Evolutionary conservation across 2,113 vertebrate genomes (phyloP).

Genomic region (Actenoides lindsayi): DNA sequence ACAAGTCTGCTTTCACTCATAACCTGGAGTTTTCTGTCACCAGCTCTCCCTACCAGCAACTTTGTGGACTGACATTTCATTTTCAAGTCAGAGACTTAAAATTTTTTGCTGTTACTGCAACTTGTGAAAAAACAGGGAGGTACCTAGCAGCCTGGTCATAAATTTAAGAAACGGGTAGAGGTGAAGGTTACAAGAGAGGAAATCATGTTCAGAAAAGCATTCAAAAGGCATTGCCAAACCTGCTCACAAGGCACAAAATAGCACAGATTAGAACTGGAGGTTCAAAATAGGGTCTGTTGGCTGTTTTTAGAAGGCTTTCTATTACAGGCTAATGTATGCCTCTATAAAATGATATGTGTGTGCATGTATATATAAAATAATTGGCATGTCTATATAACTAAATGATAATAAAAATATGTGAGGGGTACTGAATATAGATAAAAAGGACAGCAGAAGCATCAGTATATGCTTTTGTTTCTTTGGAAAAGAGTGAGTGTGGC

Average conservation of each 20-base stretch:
- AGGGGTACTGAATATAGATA: background rate
- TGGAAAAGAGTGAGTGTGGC: background rate
- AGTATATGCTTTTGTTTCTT: background rate
- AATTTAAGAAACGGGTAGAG: background rate
- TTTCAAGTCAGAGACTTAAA: constrained; percentile 21
- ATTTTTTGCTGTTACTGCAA: constrained; percentile 34
- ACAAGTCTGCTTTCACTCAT: constrained; percentile 34
- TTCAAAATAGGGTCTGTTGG: background rate
- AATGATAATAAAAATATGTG: background rate
- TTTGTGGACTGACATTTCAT: constrained; percentile 33
- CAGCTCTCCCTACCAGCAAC: background rate
- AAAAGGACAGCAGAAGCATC: background rate
- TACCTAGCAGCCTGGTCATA: background rate
- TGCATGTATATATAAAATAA: background rate
- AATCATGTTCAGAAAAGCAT: background rate
- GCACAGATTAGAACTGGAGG: background rate
- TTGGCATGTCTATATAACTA: background rate
- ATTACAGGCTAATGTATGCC: background rate
- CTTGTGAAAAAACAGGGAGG: constrained; percentile 3
- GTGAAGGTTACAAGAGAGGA: background rate
- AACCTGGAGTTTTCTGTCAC: constrained; percentile 33
- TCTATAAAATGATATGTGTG: background rate
- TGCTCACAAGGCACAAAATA: background rate
- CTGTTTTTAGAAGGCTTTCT: background rate
- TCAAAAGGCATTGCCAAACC: background rate